Conservation (phyloP, 2,888 invertebrate genomes). For the Dolomedes plantarius region DNA sequence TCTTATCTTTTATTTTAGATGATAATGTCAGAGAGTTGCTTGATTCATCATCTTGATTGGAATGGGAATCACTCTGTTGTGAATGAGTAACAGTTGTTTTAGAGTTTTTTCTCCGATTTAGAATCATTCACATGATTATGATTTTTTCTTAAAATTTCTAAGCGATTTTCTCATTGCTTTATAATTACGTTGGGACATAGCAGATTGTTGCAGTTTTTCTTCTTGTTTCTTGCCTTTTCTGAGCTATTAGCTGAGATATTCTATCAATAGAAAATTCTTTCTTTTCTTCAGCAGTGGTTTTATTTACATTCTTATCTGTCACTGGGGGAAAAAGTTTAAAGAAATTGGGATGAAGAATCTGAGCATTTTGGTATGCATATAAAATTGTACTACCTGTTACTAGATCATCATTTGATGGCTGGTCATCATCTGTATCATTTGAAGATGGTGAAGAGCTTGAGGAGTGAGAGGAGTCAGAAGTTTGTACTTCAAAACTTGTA, state of each 20-base stretch:
- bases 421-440: slow-evolving; percentile 22
- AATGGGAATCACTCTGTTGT: background rate
- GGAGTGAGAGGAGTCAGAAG: slow-evolving; percentile 23
- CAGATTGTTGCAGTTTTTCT: slow-evolving; percentile 21
- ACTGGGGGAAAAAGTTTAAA: background rate
- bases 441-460: slow-evolving; percentile 48
- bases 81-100: background rate
- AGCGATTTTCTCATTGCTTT: background rate
- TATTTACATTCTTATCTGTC: background rate
- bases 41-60: background rate
- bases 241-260: slow-evolving; percentile 65
- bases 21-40: background rate
- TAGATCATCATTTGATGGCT: background rate
- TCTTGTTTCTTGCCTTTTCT: slow-evolving; percentile 51
- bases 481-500: slow-evolving; percentile 40
- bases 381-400: background rate
- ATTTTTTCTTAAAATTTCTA: background rate
- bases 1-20: slow-evolving; percentile 36
- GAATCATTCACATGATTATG: background rate
- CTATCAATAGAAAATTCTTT: slow-evolving; percentile 30
- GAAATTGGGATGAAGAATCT: background rate
- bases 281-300: background rate
- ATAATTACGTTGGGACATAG: slow-evolving; percentile 5
- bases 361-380: background rate
- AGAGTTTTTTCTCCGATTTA: background rate